phyloP scores from a whole-genome alignment of 2,888 invertebrate species.

The Orthonevra nobilis region DNA sequence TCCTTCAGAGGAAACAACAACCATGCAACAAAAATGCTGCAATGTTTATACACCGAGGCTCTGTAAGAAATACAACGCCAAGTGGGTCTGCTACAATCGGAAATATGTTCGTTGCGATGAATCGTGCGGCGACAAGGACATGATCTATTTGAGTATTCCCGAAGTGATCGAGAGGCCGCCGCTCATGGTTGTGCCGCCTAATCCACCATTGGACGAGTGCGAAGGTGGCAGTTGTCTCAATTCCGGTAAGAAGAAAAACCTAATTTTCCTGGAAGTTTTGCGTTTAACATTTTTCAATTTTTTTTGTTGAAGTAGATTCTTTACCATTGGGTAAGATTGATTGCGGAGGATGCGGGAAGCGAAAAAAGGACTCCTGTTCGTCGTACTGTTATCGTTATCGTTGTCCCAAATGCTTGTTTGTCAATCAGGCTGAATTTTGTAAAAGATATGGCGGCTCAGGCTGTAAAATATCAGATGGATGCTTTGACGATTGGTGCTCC shows the following conservation, averaged over 20 bases:
- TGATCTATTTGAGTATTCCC: slow-evolving; percentile 47
- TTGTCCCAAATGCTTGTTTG: slow-evolving; percentile 23
- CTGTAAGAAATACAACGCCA: slow-evolving; percentile 38
- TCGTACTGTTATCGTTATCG: slow-evolving; percentile 51
- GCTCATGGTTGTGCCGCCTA: slow-evolving; percentile 53
- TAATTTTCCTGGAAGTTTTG: not conserved
- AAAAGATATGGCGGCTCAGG: slow-evolving; percentile 36
- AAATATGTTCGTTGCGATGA: slow-evolving; percentile 62
- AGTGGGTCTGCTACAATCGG: slow-evolving; percentile 65
- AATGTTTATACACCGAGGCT: slow-evolving; percentile 62
- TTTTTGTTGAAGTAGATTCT: not conserved
- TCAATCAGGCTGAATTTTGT: slow-evolving; percentile 51
- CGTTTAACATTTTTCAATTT: not conserved
- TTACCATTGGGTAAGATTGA: too few species aligned
- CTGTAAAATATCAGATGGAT: slow-evolving; percentile 52
- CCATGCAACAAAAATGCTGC: slow-evolving; percentile 47
- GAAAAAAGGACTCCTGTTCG: slow-evolving; percentile 40
- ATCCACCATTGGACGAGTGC: slow-evolving; percentile 28
- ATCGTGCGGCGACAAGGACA: slow-evolving; percentile 37
- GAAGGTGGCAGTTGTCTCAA: not conserved
- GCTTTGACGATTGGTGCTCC: slow-evolving; percentile 48
- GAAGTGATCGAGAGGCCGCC: slow-evolving; percentile 23
- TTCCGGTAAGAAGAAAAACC: slow-evolving; percentile 39
- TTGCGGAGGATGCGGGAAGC: slow-evolving; percentile 54
- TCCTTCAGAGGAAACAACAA: too few species aligned